Conservation (phyloP, 2,888 invertebrate species). For the Ctena decussata region DNA sequence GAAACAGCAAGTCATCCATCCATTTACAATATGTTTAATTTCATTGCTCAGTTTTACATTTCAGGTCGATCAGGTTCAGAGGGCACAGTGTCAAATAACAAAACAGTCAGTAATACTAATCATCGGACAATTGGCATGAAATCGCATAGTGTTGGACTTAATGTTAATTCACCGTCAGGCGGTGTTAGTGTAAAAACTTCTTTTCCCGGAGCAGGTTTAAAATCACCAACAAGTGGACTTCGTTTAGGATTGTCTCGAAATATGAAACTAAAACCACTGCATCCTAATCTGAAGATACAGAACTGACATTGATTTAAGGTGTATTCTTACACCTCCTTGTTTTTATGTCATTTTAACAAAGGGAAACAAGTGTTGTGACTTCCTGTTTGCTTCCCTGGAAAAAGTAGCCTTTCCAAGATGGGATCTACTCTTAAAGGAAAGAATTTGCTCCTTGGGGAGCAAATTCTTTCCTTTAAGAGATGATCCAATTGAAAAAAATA, state of each 20-base stretch:
- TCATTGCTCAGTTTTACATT: not conserved
- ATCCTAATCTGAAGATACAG: slow-evolving; percentile 69
- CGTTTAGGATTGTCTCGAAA: slow-evolving; percentile 77
- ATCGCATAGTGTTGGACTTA: not conserved
- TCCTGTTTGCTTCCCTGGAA: no score
- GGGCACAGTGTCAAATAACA: not conserved
- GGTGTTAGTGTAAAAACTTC: slow-evolving; percentile 17
- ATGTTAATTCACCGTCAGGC: not conserved
- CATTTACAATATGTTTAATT: no score
- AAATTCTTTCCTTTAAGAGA: no score
- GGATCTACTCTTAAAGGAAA: no score
- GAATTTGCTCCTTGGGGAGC: no score
- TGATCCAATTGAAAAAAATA: no score
- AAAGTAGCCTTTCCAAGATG: no score
- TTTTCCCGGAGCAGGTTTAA: slow-evolving; percentile 49
- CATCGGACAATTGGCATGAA: not conserved
- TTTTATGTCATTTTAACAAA: no score
- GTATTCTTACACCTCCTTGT: no score
- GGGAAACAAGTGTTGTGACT: no score
- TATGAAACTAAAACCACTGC: slow-evolving; percentile 75
- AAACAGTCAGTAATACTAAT: not conserved
- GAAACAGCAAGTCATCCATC: no score
- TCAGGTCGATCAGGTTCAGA: not conserved
- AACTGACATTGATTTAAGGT: no score
- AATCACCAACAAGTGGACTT: slow-evolving; percentile 71